These are phyloP conservation scores for Heliothis peltigera DNA, from an alignment of 2,888 invertebrate species.

Conservation along the genomic window DNA sequence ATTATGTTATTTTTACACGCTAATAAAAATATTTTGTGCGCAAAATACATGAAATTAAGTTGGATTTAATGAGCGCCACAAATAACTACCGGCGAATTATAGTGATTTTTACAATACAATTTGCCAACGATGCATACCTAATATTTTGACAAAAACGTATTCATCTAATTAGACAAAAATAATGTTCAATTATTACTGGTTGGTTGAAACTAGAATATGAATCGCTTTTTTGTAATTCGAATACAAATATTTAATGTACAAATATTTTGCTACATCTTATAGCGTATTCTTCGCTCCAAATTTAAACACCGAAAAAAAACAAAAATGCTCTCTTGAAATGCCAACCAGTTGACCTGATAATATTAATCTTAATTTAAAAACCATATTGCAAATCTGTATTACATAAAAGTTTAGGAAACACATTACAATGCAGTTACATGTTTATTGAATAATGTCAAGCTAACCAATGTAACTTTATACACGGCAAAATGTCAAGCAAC, in stretches of 20 bases:
- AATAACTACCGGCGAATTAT: conserved; percentile 26
- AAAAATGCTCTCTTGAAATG: not conserved
- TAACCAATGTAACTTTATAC: conserved; percentile 35
- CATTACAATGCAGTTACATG: conserved; percentile 4
- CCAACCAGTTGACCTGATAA: not conserved
- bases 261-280: too few species aligned
- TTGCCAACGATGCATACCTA: conserved; percentile 18
- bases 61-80: conserved; percentile 35
- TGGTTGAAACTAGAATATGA: not conserved
- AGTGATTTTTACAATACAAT: conserved; percentile 24
- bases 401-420: conserved; percentile 20
- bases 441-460: conserved; percentile 29
- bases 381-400: conserved; percentile 23
- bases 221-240: too few species aligned
- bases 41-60: conserved; percentile 19
- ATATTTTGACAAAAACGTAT: conserved; percentile 12
- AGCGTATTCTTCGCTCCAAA: not conserved
- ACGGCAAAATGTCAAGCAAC: conserved; percentile 36
- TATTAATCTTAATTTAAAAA: conserved; percentile 2
- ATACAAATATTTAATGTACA: too few species aligned
- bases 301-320: not conserved
- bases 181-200: not conserved
- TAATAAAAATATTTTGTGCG: conserved; percentile 26
- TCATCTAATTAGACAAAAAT: not conserved
- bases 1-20: conserved; percentile 30